These are phyloP conservation scores for Cebidichthys violaceus DNA, from an alignment of 2,113 vertebrate genomes.

Conservation along the genomic window DNA sequence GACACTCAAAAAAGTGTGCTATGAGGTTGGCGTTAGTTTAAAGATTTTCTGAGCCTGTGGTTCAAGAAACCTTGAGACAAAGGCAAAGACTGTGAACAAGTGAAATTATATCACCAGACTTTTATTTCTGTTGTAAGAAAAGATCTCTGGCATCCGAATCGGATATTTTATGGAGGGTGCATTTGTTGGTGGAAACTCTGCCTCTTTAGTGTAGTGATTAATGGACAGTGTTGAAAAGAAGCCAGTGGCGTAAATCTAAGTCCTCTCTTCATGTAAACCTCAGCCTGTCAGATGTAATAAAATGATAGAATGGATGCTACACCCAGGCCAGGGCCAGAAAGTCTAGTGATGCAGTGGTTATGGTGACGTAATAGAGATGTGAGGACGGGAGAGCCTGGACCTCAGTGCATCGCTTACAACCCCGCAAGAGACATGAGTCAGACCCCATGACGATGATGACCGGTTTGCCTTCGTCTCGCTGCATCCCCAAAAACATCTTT, in stretches of 20 bases:
- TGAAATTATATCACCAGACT: background rate
- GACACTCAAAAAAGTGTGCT: background rate
- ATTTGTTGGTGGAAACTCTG: constrained; percentile 17
- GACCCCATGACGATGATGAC: constrained; percentile 45
- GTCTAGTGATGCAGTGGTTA: constrained; percentile 25
- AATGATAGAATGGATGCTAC: constrained; percentile 26
- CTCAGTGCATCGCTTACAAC: constrained; percentile 55
- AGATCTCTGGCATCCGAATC: constrained; percentile 6
- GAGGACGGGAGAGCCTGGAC: constrained; percentile 44
- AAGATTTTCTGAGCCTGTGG: background rate
- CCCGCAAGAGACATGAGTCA: constrained; percentile 70
- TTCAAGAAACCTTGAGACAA: background rate
- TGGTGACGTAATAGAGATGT: constrained; percentile 40
- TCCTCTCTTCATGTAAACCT: constrained; percentile 27
- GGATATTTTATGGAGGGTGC: constrained; percentile 20
- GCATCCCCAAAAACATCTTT: constrained; percentile 36
- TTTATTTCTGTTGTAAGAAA: background rate
- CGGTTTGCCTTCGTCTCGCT: constrained; percentile 38
- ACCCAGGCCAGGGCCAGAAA: constrained; percentile 26
- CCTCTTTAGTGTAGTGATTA: constrained; percentile 25
- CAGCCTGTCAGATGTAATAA: constrained; percentile 54
- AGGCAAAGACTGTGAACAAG: background rate
- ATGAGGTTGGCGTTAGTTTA: background rate
- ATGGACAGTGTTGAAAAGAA: constrained; percentile 14
- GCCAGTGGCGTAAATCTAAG: constrained; percentile 23